Percentiles rank a stretch among this genome's conserved stretches.
phyloP scores from a whole-genome alignment of 2,113 vertebrate genomes.

The Oncorhynchus keta region DNA sequence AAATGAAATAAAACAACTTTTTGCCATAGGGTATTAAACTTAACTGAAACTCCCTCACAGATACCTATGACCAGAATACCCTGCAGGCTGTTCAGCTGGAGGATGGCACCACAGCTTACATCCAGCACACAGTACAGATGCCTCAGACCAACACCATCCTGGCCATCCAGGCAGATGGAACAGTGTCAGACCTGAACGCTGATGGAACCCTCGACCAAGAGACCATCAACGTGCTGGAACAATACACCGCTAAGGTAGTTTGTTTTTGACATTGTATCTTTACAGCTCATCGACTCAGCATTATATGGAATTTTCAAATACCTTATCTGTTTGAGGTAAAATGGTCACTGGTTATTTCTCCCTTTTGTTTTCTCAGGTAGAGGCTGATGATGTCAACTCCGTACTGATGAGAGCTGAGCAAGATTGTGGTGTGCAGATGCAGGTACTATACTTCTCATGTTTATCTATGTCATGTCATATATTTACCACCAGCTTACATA shows the following conservation, averaged over 20 bases:
- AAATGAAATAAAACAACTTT: background rate
- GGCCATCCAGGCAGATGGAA: constrained; percentile 95
- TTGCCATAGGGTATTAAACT: background rate
- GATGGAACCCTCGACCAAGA: constrained; percentile 91
- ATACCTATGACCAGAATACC: constrained; percentile 90
- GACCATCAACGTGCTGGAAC: constrained; percentile 94
- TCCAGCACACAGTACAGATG: constrained; percentile 93
- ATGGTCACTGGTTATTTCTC: background rate
- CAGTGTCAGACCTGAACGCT: constrained; percentile 89
- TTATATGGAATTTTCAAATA: background rate
- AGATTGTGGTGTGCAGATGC: constrained; percentile 92
- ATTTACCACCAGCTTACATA: background rate
- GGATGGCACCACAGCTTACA: constrained; percentile 97
- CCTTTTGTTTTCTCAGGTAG: constrained; percentile 76
- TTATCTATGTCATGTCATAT: background rate
- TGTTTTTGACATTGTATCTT: background rate
- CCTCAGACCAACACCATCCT: constrained; percentile 93
- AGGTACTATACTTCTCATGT: constrained; percentile 49
- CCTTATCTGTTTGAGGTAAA: background rate
- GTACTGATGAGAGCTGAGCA: constrained; percentile 83
- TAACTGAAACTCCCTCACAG: constrained; percentile 58
- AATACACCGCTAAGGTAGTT: constrained; percentile 91
- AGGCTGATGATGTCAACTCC: constrained; percentile 83
- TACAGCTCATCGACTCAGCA: background rate
- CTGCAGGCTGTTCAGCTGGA: constrained; percentile 96